Conservation (phyloP, 2,113 vertebrate species). For the Albula goreensis region DNA sequence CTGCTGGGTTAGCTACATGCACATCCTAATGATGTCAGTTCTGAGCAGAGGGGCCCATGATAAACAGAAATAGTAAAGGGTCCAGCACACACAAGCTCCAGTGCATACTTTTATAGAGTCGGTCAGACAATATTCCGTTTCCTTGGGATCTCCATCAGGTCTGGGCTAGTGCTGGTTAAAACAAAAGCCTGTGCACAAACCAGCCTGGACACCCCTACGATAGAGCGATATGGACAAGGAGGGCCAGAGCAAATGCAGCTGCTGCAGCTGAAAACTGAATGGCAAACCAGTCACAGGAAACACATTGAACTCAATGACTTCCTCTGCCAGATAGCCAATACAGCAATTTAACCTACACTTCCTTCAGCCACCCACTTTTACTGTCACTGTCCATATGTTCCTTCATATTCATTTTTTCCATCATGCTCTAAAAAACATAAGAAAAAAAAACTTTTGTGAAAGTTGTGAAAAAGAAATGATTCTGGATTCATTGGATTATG, state of each 20-base stretch:
- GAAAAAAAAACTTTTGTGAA: not conserved
- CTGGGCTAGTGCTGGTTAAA: no score
- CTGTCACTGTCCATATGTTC: not conserved
- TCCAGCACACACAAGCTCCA: no score
- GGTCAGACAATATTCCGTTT: no score
- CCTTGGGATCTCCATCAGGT: no score
- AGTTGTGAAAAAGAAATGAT: not conserved
- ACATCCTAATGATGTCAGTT: no score
- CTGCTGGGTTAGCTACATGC: no score
- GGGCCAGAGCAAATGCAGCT: slow-evolving; percentile 4
- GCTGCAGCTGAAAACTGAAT: slow-evolving; percentile 10
- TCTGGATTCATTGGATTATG: slow-evolving; percentile 24
- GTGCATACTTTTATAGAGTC: no score
- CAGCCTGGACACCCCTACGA: not conserved
- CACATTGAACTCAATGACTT: slow-evolving; percentile 32
- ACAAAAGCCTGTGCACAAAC: not conserved
- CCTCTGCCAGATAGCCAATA: slow-evolving; percentile 10
- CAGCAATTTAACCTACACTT: not conserved
- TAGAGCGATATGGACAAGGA: slow-evolving; percentile 10
- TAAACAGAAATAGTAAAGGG: no score
- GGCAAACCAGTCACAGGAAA: slow-evolving; percentile 13
- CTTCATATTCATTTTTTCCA: not conserved
- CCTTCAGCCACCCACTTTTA: not conserved
- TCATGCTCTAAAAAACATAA: not conserved
- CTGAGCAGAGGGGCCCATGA: no score